phyloP scores from a whole-genome alignment of 2,113 vertebrate species.

The Vimba vimba region DNA sequence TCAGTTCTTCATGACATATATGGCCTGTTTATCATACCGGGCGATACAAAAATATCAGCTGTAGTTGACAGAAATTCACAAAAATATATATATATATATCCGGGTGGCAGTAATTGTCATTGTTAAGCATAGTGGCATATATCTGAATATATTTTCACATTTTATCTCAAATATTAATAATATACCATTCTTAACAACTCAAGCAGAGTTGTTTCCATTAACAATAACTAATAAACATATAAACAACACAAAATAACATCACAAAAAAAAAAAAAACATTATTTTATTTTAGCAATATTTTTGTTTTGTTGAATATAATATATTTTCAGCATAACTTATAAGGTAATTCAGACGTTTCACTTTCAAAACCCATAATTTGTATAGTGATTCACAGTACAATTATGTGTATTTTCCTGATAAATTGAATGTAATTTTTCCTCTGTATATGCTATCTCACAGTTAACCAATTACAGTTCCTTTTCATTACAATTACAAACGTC shows the following conservation, averaged over 20 bases:
- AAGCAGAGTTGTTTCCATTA: neutral
- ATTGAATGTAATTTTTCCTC: neutral
- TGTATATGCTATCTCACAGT: neutral
- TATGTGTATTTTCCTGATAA: neutral
- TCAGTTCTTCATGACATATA: neutral
- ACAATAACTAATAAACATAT: neutral
- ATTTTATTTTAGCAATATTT: too few species aligned
- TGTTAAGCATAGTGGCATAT: too few species aligned
- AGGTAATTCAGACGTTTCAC: neutral
- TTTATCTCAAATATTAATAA: too few species aligned
- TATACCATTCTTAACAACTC: neutral
- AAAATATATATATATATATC: too few species aligned
- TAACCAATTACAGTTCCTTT: neutral
- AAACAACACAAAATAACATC: neutral
- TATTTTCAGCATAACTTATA: neutral
- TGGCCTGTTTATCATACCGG: neutral
- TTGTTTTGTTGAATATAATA: neutral
- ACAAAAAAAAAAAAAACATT: neutral
- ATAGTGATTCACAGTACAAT: neutral
- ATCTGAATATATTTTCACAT: too few species aligned
- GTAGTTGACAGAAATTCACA: neutral
- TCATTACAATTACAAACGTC: neutral
- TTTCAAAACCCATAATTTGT: neutral
- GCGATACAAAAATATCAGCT: neutral
- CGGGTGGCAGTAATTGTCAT: neutral